These are phyloP conservation scores for Strigamia maritima DNA, from an alignment of 2,888 invertebrate species.

Conservation along the genomic window DNA sequence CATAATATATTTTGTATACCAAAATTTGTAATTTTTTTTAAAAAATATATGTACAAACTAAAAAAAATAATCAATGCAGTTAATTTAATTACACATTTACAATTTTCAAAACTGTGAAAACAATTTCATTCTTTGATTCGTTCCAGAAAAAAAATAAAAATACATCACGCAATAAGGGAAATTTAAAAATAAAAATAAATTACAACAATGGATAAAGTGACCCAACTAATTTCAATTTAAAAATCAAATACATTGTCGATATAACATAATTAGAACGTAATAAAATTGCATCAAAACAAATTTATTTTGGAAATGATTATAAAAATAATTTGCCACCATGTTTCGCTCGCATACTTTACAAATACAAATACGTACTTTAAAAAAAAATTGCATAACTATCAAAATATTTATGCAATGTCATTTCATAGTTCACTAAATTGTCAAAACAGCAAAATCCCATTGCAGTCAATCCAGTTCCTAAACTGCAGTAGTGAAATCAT, in stretches of 20 bases:
- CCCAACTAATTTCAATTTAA: too few species aligned
- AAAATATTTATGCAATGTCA: background rate
- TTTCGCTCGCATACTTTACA: background rate
- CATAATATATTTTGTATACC: background rate
- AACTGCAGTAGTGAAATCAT: too few species aligned
- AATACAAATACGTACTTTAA: background rate
- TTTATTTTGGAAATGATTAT: background rate
- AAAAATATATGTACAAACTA: background rate
- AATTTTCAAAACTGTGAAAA: background rate
- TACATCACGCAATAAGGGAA: too few species aligned
- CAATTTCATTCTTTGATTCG: background rate
- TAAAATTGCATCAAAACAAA: background rate
- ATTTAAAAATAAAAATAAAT: too few species aligned
- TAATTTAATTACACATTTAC: background rate
- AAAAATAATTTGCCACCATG: background rate
- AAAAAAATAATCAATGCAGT: background rate
- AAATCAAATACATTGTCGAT: too few species aligned
- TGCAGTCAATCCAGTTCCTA: too few species aligned
- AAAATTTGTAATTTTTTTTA: background rate
- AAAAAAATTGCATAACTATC: background rate
- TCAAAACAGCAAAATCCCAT: background rate
- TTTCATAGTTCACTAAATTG: background rate
- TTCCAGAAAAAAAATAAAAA: too few species aligned
- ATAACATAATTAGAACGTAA: background rate
- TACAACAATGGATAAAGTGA: too few species aligned